Conservation (phyloP, 1,140 invertebrate genomes). For the Myzus persicae region DNA sequence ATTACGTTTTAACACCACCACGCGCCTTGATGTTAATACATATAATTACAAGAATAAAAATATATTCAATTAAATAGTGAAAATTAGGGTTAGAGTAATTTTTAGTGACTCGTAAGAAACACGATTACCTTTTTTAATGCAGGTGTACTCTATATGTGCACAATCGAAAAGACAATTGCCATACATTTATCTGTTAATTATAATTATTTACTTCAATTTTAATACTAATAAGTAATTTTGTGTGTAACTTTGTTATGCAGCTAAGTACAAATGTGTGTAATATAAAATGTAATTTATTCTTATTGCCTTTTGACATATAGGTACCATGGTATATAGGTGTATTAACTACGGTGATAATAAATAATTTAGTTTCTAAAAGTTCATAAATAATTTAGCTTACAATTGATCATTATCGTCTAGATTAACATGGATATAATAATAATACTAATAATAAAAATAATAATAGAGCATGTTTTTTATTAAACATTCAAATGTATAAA, state of each 20-base stretch:
- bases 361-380: neutral
- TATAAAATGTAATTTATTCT: neutral
- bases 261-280: neutral
- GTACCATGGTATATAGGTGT: no score
- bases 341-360: neutral
- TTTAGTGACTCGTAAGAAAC: neutral
- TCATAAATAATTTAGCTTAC: neutral
- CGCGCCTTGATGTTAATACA: neutral
- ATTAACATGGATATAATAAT: neutral
- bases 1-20: neutral
- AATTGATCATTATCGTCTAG: neutral
- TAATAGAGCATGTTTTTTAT: neutral
- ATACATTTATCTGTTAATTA: neutral
- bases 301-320: neutral
- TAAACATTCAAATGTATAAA: neutral
- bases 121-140: neutral
- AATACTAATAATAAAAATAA: neutral
- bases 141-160: neutral
- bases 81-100: neutral
- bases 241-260: neutral
- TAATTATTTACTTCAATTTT: neutral
- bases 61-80: neutral
- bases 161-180: neutral
- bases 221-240: neutral
- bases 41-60: neutral